A percentile compares a stretch with the other conserved stretches of the same genome.
Evolutionary conservation across 2,113 vertebrate species (phyloP).

Genomic region (Cololabis saira): DNA sequence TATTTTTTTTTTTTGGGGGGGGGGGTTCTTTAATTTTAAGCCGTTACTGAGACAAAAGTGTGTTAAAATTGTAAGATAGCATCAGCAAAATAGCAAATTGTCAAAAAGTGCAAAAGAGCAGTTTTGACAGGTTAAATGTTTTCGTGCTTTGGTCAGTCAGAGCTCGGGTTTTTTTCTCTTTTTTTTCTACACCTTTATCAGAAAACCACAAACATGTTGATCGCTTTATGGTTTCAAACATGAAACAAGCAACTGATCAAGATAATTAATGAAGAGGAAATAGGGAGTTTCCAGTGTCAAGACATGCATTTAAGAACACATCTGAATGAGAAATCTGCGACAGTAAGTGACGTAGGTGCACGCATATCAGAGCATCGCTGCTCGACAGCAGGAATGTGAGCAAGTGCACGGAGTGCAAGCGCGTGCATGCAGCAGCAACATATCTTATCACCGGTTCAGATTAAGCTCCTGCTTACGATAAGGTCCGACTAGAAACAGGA

Average conservation of each 20-base stretch:
- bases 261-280: slow-evolving; percentile 17
- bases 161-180: no score
- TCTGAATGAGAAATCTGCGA: no score
- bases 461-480: slow-evolving; percentile 65
- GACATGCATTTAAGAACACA: no score
- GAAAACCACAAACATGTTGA: neutral
- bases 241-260: slow-evolving; percentile 7
- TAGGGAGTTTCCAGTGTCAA: slow-evolving; percentile 33
- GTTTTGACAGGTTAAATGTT: slow-evolving; percentile 19
- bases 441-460: slow-evolving; percentile 66
- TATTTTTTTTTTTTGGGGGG: slow-evolving; percentile 27
- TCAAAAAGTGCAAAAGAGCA: neutral
- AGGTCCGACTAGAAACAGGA: slow-evolving; percentile 56
- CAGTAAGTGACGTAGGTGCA: slow-evolving; percentile 16
- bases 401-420: slow-evolving; percentile 1
- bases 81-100: slow-evolving; percentile 35
- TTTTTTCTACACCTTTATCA: neutral
- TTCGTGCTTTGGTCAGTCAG: slow-evolving; percentile 13
- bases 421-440: slow-evolving; percentile 8
- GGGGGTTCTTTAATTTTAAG: neutral
- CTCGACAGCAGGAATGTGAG: slow-evolving; percentile 20
- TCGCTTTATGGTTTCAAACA: neutral
- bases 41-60: slow-evolving; percentile 60
- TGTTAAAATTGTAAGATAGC: slow-evolving; percentile 36
- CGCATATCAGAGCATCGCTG: slow-evolving; percentile 6